These are phyloP conservation scores for Myiagra hebetior DNA, from an alignment of 2,113 vertebrate genomes.

Conservation along the genomic window DNA sequence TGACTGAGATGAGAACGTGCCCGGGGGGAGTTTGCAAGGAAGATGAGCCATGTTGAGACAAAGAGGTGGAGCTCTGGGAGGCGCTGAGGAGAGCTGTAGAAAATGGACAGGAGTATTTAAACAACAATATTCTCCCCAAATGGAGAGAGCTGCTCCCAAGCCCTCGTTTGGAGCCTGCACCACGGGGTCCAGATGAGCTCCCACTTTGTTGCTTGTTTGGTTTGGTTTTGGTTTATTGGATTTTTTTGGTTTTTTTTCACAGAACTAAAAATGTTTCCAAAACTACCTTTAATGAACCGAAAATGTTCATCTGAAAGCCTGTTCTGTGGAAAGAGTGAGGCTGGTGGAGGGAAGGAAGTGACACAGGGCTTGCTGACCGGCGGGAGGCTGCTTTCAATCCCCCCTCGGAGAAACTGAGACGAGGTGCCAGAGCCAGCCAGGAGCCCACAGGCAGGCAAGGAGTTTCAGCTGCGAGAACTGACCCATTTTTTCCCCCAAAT, in stretches of 20 bases:
- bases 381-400: conserved; percentile 37
- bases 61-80: not conserved
- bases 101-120: not conserved
- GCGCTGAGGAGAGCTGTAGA: not conserved
- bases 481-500: fast-evolving
- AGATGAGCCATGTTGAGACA: not conserved
- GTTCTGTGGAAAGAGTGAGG: conserved; percentile 71
- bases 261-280: conserved; percentile 16
- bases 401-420: not conserved
- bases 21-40: not conserved
- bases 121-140: not conserved
- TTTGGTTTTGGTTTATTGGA: not conserved
- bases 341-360: conserved; percentile 70
- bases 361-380: conserved; percentile 62
- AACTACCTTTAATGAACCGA: conserved; percentile 61
- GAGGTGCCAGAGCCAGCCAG: not conserved
- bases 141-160: not conserved
- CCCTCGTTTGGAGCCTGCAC: not conserved
- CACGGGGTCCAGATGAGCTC: conserved; percentile 21
- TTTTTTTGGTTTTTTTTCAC: not conserved
- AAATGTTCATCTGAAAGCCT: conserved; percentile 61
- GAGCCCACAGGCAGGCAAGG: not conserved
- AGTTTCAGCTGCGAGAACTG: not conserved
- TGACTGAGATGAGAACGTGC: not conserved
- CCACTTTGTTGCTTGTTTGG: not conserved